These are phyloP conservation scores for Colletes latitarsis DNA, from an alignment of 1,140 invertebrate genomes.

Conservation along the genomic window DNA sequence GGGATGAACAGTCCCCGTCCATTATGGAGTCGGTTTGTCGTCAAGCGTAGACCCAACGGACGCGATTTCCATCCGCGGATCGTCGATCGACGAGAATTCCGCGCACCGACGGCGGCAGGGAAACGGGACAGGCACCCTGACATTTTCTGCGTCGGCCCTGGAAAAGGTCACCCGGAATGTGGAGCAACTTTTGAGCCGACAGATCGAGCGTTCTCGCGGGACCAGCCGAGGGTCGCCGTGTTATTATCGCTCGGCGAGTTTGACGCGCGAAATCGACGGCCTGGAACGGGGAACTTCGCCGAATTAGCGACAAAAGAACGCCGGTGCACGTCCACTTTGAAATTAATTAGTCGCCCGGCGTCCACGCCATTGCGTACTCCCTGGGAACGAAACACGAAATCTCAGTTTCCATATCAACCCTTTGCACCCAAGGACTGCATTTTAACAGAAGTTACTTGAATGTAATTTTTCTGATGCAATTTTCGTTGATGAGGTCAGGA, in stretches of 20 bases:
- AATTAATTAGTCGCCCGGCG: slow-evolving; percentile 19
- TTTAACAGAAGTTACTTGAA: no score
- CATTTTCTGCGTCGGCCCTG: slow-evolving; percentile 45
- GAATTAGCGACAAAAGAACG: not conserved
- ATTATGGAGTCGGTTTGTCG: not conserved
- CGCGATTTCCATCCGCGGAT: no score
- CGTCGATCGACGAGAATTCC: no score
- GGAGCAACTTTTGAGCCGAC: slow-evolving; percentile 37
- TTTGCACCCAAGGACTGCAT: no score
- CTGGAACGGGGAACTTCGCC: slow-evolving; percentile 4
- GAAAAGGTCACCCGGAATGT: slow-evolving; percentile 55
- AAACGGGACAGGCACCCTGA: slow-evolving; percentile 29
- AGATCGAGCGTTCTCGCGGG: slow-evolving; percentile 35
- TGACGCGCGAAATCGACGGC: slow-evolving; percentile 16
- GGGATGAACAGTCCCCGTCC: slow-evolving; percentile 17
- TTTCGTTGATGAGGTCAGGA: no score
- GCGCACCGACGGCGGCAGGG: no score
- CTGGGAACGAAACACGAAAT: no score
- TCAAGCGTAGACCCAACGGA: no score
- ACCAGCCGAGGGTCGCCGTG: not conserved
- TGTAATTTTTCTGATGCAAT: no score
- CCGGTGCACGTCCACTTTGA: not conserved
- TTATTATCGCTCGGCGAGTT: not conserved
- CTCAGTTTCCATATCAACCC: no score
- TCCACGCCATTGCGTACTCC: no score